These are phyloP conservation scores for Erinaceus europaeus DNA, from an alignment of 2,113 vertebrate species.

Conservation along the genomic window DNA sequence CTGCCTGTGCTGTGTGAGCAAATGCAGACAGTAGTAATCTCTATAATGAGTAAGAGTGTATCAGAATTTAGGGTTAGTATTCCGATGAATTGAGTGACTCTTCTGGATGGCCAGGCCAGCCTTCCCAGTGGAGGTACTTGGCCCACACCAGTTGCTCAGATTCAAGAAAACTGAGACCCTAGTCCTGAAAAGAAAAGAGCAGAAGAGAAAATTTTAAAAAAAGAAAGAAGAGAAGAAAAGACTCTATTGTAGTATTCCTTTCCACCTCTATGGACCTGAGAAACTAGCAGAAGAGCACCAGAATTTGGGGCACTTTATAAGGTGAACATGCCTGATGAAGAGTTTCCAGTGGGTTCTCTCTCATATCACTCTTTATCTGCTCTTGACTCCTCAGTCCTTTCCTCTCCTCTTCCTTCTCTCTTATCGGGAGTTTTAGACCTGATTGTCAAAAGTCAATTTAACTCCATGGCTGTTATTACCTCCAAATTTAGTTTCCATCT, in stretches of 20 bases:
- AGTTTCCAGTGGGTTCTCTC: too few relatives aligned
- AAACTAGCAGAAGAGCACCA: not conserved
- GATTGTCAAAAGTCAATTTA: not conserved
- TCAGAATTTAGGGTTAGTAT: too few relatives aligned
- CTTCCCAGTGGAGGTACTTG: not conserved
- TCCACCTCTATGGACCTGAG: not conserved
- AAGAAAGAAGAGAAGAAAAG: too few relatives aligned
- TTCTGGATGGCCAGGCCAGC: not conserved
- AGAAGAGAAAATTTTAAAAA: too few relatives aligned
- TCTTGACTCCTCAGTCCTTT: not conserved
- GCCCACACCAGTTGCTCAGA: rapidly evolving
- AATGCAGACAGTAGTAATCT: not conserved
- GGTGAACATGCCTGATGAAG: rapidly evolving
- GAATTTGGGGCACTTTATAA: too few relatives aligned
- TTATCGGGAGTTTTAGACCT: not conserved
- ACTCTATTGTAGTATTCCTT: rapidly evolving
- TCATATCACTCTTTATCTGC: not conserved
- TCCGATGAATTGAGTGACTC: too few relatives aligned
- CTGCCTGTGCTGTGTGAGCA: not conserved
- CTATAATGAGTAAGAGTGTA: too few relatives aligned
- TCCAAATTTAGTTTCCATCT: not conserved
- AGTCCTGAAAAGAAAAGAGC: too few relatives aligned
- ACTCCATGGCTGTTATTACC: not conserved
- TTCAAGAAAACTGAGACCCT: not conserved
- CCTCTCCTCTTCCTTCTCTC: not conserved